These are phyloP conservation scores for Ectobius pallidus DNA, from an alignment of 2,888 invertebrate species.

Conservation along the genomic window DNA sequence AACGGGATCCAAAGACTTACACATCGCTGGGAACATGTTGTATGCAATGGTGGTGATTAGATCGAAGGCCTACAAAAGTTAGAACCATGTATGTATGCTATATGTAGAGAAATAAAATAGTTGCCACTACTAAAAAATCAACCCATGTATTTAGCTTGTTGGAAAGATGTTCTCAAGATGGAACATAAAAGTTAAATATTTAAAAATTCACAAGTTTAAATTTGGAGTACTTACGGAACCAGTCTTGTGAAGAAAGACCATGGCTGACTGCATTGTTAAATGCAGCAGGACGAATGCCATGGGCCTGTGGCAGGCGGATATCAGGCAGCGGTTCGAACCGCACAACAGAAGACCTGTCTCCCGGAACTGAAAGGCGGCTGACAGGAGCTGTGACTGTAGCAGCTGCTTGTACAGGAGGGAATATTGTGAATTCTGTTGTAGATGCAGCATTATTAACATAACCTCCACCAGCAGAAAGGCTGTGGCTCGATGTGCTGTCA, in stretches of 20 bases:
- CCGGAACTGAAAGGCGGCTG: constrained; percentile 49
- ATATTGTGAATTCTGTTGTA: constrained; percentile 55
- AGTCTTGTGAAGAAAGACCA: constrained; percentile 54
- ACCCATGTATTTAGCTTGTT: too few species aligned
- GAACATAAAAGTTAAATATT: too few species aligned
- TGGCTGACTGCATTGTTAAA: constrained; percentile 52
- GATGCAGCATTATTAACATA: constrained; percentile 41
- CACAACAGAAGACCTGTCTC: constrained; percentile 42
- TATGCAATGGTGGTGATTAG: too few species aligned
- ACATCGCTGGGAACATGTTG: too few species aligned
- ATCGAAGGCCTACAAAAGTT: too few species aligned
- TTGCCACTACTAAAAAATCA: too few species aligned
- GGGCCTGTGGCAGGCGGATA: constrained; percentile 36
- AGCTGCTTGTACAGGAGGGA: constrained; percentile 50
- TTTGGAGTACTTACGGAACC: constrained; percentile 55
- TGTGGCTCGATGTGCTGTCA: constrained; percentile 53
- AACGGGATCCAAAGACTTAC: too few species aligned
- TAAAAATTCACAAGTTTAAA: too few species aligned
- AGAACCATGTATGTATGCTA: too few species aligned
- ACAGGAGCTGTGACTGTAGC: not conserved
- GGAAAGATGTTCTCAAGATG: too few species aligned
- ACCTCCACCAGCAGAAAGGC: constrained; percentile 35
- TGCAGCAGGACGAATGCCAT: constrained; percentile 42
- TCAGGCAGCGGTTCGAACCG: constrained; percentile 46
- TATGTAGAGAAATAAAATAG: too few species aligned